These are phyloP conservation scores for Hippolais icterina DNA, from an alignment of 2,113 vertebrate genomes.

Conservation along the genomic window DNA sequence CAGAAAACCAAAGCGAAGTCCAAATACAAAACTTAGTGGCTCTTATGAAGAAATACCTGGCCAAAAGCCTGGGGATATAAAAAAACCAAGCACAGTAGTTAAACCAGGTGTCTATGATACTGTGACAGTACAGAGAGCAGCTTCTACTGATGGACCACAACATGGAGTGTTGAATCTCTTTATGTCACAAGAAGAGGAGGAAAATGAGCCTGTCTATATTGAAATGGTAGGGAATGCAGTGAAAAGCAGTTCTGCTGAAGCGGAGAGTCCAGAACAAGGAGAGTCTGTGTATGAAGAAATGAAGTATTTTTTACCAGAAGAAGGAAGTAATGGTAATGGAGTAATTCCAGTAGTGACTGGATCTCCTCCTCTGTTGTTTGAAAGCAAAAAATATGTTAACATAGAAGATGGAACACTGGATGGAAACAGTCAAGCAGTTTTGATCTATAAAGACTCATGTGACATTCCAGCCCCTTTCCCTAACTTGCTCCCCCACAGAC, in stretches of 20 bases:
- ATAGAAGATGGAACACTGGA: slow-evolving; percentile 29
- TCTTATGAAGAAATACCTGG: slow-evolving; percentile 93
- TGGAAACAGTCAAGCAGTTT: slow-evolving; percentile 26
- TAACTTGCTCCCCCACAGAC: slow-evolving; percentile 91
- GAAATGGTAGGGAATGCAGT: slow-evolving; percentile 89
- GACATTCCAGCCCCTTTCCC: slow-evolving; percentile 96
- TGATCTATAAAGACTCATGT: slow-evolving; percentile 74
- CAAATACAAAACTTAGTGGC: slow-evolving; percentile 91
- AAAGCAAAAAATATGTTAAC: slow-evolving; percentile 49
- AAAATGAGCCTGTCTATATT: slow-evolving; percentile 87
- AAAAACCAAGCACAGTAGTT: slow-evolving; percentile 62
- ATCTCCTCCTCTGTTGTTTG: slow-evolving; percentile 53
- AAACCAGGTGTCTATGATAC: slow-evolving; percentile 68
- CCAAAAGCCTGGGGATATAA: slow-evolving; percentile 78
- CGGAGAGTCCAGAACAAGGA: slow-evolving; percentile 78
- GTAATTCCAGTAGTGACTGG: slow-evolving; percentile 28
- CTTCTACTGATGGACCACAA: slow-evolving; percentile 75
- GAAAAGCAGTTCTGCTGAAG: slow-evolving; percentile 61
- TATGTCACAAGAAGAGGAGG: slow-evolving; percentile 76
- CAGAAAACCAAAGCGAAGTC: slow-evolving; percentile 93
- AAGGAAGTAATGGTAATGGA: slow-evolving; percentile 56
- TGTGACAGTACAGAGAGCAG: slow-evolving; percentile 70
- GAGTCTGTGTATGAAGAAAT: slow-evolving; percentile 97
- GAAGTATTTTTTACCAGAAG: slow-evolving; percentile 88
- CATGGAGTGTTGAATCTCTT: slow-evolving; percentile 70